These are phyloP conservation scores for Tichodroma muraria DNA, from an alignment of 2,113 vertebrate species.

Conservation along the genomic window DNA sequence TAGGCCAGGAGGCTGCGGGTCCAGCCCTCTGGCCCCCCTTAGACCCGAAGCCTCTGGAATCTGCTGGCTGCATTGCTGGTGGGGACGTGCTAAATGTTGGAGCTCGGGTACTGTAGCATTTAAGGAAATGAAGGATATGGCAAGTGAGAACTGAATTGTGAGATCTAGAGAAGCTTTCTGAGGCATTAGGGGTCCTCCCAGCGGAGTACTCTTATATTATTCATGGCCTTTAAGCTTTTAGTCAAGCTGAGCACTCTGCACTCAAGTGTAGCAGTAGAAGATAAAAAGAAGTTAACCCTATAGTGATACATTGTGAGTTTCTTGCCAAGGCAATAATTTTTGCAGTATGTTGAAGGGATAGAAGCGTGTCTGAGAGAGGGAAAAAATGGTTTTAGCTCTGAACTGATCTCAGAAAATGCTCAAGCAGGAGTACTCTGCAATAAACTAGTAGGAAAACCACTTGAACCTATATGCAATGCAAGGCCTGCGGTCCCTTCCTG, in stretches of 20 bases:
- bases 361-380: not conserved
- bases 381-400: not conserved
- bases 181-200: not conserved
- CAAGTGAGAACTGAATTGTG: not conserved
- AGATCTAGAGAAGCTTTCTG: not conserved
- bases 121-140: not conserved
- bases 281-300: slow-evolving; percentile 1
- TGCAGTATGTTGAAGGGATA: not conserved
- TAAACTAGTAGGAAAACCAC: accelerated
- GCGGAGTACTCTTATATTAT: slow-evolving; percentile 39
- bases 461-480: not conserved
- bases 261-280: not conserved
- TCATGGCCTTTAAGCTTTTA: slow-evolving; percentile 44
- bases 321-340: not conserved
- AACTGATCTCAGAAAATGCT: not conserved
- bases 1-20: not conserved
- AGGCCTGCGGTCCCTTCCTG: not conserved
- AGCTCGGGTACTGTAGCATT: not conserved
- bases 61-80: not conserved
- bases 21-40: not conserved
- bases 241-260: not conserved
- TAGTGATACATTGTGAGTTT: not conserved
- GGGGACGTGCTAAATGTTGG: not conserved
- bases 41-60: not conserved
- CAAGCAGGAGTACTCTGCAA: not conserved